Percentiles rank a stretch among this genome's conserved stretches.
Conservation (phyloP, 2,113 vertebrate species). For the Mustelus asterias region DNA sequence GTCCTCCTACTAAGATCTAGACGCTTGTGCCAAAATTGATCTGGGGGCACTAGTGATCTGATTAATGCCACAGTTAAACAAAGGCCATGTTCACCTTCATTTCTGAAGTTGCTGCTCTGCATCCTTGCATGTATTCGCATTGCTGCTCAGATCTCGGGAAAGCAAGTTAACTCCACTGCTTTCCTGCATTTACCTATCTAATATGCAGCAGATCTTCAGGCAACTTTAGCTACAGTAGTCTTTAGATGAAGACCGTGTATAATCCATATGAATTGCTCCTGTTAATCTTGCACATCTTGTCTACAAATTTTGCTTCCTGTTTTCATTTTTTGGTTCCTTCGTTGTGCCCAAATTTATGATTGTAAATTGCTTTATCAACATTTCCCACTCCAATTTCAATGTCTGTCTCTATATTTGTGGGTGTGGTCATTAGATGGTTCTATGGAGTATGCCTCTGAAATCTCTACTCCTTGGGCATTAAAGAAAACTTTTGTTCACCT, state of each 20-base stretch:
- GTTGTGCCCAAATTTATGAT: neutral
- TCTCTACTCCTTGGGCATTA: neutral
- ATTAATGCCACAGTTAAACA: neutral
- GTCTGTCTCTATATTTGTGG: neutral
- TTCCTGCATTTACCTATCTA: neutral
- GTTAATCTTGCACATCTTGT: neutral
- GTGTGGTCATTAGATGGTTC: neutral
- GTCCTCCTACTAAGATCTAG: too few species aligned
- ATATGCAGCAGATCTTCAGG: neutral
- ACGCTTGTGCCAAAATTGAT: neutral
- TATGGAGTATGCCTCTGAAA: neutral
- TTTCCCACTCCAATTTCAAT: neutral
- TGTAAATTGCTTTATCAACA: neutral
- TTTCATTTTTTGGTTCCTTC: neutral
- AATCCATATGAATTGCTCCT: neutral
- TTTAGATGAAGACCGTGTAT: neutral
- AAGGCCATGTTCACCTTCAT: neutral
- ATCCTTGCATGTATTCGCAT: neutral
- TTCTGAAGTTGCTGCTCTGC: neutral
- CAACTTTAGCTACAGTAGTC: neutral
- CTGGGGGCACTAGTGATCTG: neutral
- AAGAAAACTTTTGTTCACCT: neutral
- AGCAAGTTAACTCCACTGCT: neutral
- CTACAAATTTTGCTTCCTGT: neutral
- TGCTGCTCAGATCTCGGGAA: neutral